Conservation (phyloP, 2,888 invertebrate genomes). For the Aromia moschata region DNA sequence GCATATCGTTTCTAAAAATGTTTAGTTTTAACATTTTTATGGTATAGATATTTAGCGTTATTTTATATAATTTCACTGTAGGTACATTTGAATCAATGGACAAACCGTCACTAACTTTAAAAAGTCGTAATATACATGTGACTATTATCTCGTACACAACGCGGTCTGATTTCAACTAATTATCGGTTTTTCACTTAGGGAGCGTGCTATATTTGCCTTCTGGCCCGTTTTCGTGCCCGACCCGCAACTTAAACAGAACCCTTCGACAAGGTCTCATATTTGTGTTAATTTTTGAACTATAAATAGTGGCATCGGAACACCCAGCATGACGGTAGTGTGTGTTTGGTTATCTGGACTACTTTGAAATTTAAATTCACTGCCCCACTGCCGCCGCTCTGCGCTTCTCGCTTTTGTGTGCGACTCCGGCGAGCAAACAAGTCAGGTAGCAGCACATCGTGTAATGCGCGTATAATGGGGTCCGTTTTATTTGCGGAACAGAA, state of each 20-base stretch:
- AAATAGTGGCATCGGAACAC: constrained; percentile 7
- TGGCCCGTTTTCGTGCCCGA: constrained; percentile 1
- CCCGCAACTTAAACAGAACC: constrained; percentile 1
- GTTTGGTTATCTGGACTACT: constrained; percentile 20
- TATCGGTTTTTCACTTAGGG: constrained; percentile 5
- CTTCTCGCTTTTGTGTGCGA: constrained; percentile 20
- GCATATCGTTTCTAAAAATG: too few species aligned
- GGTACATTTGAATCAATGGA: too few species aligned
- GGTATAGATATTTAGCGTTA: too few species aligned
- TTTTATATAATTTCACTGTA: too few species aligned
- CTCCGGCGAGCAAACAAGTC: constrained; percentile 41
- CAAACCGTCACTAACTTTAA: too few species aligned
- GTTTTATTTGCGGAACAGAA: constrained; percentile 38
- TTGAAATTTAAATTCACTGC: constrained; percentile 18
- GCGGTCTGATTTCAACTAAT: constrained; percentile 1
- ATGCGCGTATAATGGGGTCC: constrained; percentile 45
- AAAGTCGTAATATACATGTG: too few species aligned
- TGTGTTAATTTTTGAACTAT: constrained; percentile 20
- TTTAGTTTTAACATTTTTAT: too few species aligned
- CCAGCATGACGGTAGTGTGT: constrained; percentile 19
- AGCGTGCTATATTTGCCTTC: constrained; percentile 12
- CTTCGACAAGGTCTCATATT: constrained; percentile 19
- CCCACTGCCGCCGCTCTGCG: constrained; percentile 15
- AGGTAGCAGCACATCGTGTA: constrained; percentile 46
- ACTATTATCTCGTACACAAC: neutral